A percentile compares a stretch with the other conserved stretches of the same genome.
phyloP scores from a whole-genome alignment of 23 tunicate species.

The Halocynthia roretzi region DNA sequence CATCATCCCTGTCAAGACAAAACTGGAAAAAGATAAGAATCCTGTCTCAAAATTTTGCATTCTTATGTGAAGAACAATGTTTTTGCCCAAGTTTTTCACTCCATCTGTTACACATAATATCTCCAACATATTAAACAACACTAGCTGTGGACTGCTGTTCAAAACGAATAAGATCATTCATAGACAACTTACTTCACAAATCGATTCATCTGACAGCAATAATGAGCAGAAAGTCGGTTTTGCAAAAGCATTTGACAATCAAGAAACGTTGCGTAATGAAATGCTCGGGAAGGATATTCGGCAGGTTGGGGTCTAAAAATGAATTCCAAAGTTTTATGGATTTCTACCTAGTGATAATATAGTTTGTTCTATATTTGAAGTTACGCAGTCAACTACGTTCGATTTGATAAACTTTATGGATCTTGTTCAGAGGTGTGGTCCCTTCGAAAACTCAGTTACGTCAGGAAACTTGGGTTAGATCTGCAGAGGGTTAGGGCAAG shows the following conservation, averaged over 20 bases:
- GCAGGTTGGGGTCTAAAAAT: background rate
- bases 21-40: background rate
- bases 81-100: too few relatives aligned
- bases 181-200: background rate
- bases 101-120: too few relatives aligned
- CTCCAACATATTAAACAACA: too few relatives aligned
- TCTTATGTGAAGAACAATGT: background rate
- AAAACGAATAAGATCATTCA: too few relatives aligned
- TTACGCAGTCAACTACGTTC: background rate
- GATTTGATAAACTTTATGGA: background rate
- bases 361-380: too few relatives aligned
- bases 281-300: background rate
- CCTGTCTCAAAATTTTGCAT: background rate
- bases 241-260: slow-evolving; percentile 1
- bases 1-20: background rate
- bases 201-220: background rate
- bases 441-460: too few relatives aligned
- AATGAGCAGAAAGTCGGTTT: background rate
- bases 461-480: too few relatives aligned
- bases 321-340: background rate
- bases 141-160: too few relatives aligned
- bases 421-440: too few relatives aligned
- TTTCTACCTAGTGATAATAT: background rate
- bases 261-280: background rate
- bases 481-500: too few relatives aligned